These are phyloP conservation scores for Polypedilum vanderplanki DNA, from an alignment of 1,140 invertebrate genomes.

Conservation along the genomic window DNA sequence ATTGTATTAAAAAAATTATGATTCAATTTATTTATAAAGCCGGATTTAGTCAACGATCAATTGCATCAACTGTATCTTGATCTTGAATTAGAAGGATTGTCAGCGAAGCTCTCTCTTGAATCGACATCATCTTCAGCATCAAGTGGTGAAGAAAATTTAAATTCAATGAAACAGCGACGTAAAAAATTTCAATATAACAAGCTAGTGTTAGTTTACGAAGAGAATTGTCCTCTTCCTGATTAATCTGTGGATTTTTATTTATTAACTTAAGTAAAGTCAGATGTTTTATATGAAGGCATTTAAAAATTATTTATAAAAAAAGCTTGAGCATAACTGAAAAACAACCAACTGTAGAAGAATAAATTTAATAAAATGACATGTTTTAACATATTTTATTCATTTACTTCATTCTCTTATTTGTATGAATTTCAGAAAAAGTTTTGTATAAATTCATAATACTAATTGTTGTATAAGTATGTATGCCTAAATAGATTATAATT, in stretches of 20 bases:
- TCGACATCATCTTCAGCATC: slow-evolving; percentile 54
- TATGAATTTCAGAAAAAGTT: no score
- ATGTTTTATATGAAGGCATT: no score
- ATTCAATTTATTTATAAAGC: slow-evolving; percentile 45
- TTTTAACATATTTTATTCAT: no score
- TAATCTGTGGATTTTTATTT: neutral
- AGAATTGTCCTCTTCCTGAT: slow-evolving; percentile 45
- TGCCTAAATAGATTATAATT: no score
- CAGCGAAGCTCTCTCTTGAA: slow-evolving; percentile 53
- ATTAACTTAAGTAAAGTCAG: neutral
- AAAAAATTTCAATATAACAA: slow-evolving; percentile 48
- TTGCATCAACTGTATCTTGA: slow-evolving; percentile 63
- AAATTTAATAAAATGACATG: no score
- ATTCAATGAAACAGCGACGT: slow-evolving; percentile 37
- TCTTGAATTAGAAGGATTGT: slow-evolving; percentile 56
- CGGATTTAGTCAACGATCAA: slow-evolving; percentile 64
- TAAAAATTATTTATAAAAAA: no score
- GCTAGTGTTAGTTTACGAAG: slow-evolving; percentile 53
- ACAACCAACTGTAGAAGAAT: no score
- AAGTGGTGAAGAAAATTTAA: slow-evolving; percentile 47
- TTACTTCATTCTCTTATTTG: no score
- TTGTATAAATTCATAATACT: no score
- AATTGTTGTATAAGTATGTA: no score
- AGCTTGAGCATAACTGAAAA: no score
- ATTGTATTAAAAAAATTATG: slow-evolving; percentile 11